Conservation (phyloP, 2,797 vertebrate species). For the Picus viridis region DNA sequence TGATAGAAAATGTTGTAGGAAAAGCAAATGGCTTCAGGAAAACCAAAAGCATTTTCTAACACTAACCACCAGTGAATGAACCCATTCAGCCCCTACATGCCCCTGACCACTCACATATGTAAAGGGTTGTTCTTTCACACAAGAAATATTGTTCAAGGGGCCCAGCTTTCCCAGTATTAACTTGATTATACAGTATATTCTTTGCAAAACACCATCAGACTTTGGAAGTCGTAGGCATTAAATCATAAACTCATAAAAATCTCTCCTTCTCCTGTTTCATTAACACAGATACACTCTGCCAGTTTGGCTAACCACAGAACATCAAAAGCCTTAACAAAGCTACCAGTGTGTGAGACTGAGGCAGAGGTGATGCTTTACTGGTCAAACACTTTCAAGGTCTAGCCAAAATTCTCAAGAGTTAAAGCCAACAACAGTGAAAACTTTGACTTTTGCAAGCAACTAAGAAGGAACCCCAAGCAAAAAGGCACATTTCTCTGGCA, state of each 20-base stretch:
- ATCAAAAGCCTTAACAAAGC: neutral
- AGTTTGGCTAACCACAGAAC: neutral
- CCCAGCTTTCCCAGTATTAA: neutral
- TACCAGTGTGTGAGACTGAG: neutral
- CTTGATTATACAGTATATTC: neutral
- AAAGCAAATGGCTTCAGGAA: constrained; percentile 13
- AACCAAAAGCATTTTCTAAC: constrained; percentile 32
- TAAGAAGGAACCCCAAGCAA: neutral
- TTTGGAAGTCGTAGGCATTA: constrained; percentile 21
- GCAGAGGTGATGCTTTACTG: neutral
- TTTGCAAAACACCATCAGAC: neutral
- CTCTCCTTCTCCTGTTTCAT: constrained; percentile 38
- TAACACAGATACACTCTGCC: neutral
- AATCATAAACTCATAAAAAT: constrained; percentile 52
- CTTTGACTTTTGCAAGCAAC: neutral
- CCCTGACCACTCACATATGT: constrained; percentile 3
- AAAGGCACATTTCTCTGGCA: neutral
- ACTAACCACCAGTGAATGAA: constrained; percentile 24
- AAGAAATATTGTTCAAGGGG: constrained; percentile 2
- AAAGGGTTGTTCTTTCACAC: neutral
- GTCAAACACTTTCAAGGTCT: neutral
- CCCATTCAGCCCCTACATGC: neutral
- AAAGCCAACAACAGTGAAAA: neutral
- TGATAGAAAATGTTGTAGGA: neutral
- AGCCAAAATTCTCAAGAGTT: neutral